Base-by-base conservation (phyloP, 2,888 invertebrate genomes). In the Nasonovia ribisnigri region DNA sequence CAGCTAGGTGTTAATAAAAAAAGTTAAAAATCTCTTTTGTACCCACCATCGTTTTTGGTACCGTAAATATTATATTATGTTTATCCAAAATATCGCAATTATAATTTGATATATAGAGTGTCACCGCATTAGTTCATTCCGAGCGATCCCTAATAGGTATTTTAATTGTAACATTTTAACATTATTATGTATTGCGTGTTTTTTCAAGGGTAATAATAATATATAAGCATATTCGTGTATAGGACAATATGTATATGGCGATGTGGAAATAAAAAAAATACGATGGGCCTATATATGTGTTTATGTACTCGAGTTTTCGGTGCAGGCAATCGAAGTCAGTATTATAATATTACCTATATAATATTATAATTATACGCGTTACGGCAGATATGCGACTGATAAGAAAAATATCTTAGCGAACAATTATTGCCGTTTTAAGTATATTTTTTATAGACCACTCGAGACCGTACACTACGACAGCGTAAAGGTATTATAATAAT, bases 221-320 rank as follows among this genome's bases (percentile, higher is more conserved):
- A 20, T 77, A 77, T 36, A 24, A 77, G 8, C 77, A 8, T 26
- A 51, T 88, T 88, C 88, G 42, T 10, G n/a, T n/a, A n/a, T n/a
- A n/a, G n/a, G n/a, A n/a, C n/a, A n/a, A n/a, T n/a, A 36, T 86
- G 46, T 46, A 46, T 46, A 29, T 8, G 13, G 86, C 48, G 46
- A 16, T 86, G 86, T 43, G 5, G n/a, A 87, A 46, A 87, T 87
- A 29, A 46, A 87, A 87, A 26, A 43, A 84, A 46, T 86, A 29
- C 13, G 46, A 16, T 29, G 16, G 43, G 46, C 46, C 86, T 36
- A 42, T 24, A 10, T 46, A 6, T 57, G 46, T 86, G 26, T 86
- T 29, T 88, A 88, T 42, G 26, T 42, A 88, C 51, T 91, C 43
- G 54, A 90, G 54, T 91, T 91, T 91, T 91, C 84, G 91, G 91